Evolutionary conservation across 2,113 vertebrate species (phyloP).

Genomic region (Poeciliopsis occidentalis): DNA sequence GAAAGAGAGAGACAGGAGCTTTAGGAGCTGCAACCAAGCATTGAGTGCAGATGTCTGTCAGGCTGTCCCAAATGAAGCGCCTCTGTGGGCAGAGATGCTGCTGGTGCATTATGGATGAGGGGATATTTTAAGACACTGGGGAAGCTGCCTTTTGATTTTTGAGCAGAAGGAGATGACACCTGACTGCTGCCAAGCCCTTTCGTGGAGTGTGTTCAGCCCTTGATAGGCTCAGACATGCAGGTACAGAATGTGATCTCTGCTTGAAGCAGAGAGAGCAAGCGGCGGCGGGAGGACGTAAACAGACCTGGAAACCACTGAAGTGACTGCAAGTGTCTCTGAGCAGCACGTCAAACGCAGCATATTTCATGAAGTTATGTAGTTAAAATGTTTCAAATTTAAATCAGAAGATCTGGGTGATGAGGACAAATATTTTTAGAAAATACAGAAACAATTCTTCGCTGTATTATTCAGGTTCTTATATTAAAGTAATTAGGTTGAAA

Average conservation of each 20-base stretch:
- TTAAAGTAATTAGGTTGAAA: too few relatives aligned
- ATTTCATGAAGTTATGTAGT: conserved; percentile 9
- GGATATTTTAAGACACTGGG: conserved; percentile 72
- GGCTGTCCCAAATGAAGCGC: conserved; percentile 67
- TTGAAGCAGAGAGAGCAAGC: conserved; percentile 34
- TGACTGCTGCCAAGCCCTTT: conserved; percentile 62
- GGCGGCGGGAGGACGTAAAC: conserved; percentile 42
- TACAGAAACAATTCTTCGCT: neutral
- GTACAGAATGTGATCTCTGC: conserved; percentile 52
- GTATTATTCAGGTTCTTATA: too few relatives aligned
- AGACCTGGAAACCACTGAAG: conserved; percentile 30
- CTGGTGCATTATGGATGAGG: conserved; percentile 79
- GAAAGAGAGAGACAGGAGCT: conserved; percentile 7
- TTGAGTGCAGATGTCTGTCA: conserved; percentile 74
- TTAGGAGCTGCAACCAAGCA: conserved; percentile 65
- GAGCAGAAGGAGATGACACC: conserved; percentile 66
- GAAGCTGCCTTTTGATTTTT: conserved; percentile 72
- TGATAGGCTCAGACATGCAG: conserved; percentile 55
- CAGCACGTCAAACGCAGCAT: conserved; percentile 13
- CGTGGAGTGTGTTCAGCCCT: conserved; percentile 29
- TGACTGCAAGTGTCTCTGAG: conserved; percentile 37
- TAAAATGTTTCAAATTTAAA: neutral
- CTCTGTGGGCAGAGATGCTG: conserved; percentile 70
- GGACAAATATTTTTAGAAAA: neutral
- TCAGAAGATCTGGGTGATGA: neutral